Evolutionary conservation across 2,113 vertebrate genomes (phyloP), one percentile per base, ranked within the genome.

Genomic region (Maccullochella peelii): DNA sequence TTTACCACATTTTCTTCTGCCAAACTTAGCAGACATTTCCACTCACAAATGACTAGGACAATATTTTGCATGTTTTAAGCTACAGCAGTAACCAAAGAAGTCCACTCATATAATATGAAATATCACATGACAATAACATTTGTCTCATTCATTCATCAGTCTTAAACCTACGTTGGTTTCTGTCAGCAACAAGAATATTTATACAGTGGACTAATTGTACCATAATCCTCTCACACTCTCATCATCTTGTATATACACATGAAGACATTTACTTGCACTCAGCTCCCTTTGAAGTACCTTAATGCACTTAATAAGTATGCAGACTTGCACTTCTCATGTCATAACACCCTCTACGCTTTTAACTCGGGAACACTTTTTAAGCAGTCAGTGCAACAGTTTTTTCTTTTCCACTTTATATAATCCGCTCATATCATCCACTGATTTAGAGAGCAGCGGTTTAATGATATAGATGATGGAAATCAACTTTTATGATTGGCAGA

Each of bases 231-330:
- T 20, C 49, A 18, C 33, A 68, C 23, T 73, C 82, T 66, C 61
- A 0, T 38, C 33, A 65, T 79, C 42, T 63, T 79, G 42, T 40
- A 49, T 54, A 8, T 33, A 61, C 52, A 65, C 18, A 20, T 54
- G 10, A 58, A 80, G 40, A 49, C 18, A 74, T 23, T 10, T 54
- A 47, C 25, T 57, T 59, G 4, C 5, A 69, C 59, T 74, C n/a
- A 12, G 8, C 44, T 59, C 44, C 23, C 77, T 92, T 84, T 90
- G 54, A 89, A 84, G 67, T 50, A 81, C 21, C 36, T 84, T 50
- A 61, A 76, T 79, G 33, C 49, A 44, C 30, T 71, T 54, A 71
- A 71, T 57, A 83, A 67, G 25, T 61, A 75, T 67, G 63, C 63
- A 79, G 25, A 74, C 59, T 75, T 4, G 50, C 80, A 52, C 58